Conservation (phyloP, 2,888 invertebrate genomes). For the Caenorhabditis sp. region DNA sequence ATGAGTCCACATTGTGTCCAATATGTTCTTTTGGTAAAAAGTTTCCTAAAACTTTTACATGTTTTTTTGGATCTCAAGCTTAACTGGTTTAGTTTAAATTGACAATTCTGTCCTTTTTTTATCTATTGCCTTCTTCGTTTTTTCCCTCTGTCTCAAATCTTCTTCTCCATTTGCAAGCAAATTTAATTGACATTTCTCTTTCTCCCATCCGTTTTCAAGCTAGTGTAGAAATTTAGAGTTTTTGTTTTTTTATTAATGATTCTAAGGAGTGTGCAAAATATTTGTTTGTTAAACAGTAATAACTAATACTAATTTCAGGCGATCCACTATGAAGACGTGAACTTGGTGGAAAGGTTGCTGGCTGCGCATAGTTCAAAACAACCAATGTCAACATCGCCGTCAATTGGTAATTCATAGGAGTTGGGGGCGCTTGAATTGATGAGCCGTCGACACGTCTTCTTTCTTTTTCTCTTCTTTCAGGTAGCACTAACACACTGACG, state of each 20-base stretch:
- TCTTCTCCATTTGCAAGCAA: conserved; percentile 6
- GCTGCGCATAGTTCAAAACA: conserved; percentile 78
- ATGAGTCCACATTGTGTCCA: conserved; percentile 16
- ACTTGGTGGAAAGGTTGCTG: conserved; percentile 79
- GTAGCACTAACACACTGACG: conserved; percentile 81
- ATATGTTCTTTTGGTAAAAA: conserved; percentile 14
- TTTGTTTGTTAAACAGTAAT: too few species aligned
- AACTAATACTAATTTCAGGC: too few species aligned
- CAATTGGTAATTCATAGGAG: conserved; percentile 72
- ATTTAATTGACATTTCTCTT: conserved; percentile 53
- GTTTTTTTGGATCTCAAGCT: background rate
- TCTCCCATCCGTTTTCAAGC: too few species aligned
- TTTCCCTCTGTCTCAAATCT: background rate
- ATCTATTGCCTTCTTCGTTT: background rate
- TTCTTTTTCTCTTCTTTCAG: conserved; percentile 55
- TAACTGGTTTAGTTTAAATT: background rate
- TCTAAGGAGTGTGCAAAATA: too few species aligned
- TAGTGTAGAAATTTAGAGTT: conserved; percentile 9
- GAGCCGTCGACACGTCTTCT: conserved; percentile 45
- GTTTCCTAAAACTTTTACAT: background rate
- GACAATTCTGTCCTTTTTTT: conserved; percentile 19
- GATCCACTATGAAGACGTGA: conserved; percentile 81
- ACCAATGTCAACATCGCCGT: conserved; percentile 80
- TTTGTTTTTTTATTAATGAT: too few species aligned
- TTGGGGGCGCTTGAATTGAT: conserved; percentile 44